Conservation (phyloP, 2,888 invertebrate species). For the Brenthis ino region DNA sequence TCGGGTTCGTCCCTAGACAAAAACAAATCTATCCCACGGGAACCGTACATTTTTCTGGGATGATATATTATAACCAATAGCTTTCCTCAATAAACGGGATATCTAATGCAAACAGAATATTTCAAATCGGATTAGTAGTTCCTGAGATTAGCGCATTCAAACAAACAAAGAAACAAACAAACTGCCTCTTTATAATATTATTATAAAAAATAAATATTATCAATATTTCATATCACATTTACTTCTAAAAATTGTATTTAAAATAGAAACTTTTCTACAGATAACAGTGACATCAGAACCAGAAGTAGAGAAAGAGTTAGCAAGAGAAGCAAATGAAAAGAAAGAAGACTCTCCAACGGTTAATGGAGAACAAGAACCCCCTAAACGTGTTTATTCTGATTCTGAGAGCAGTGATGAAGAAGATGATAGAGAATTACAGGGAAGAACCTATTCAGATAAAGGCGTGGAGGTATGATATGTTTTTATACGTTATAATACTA, state of each 20-base stretch:
- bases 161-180: too few relatives aligned
- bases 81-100: too few relatives aligned
- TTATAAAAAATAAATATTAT: too few relatives aligned
- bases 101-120: too few relatives aligned
- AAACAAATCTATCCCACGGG: too few relatives aligned
- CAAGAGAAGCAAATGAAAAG: conserved; percentile 51
- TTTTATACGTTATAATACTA: neutral
- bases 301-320: conserved; percentile 50
- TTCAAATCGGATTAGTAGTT: too few relatives aligned
- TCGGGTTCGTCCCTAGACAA: too few relatives aligned
- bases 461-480: conserved; percentile 85
- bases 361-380: conserved; percentile 43
- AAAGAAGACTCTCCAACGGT: conserved; percentile 46
- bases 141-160: too few relatives aligned
- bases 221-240: too few relatives aligned
- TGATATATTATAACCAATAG: too few relatives aligned
- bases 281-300: conserved; percentile 75
- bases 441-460: conserved; percentile 88
- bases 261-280: conserved; percentile 44
- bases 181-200: too few relatives aligned
- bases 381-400: conserved; percentile 78
- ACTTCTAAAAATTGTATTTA: neutral
- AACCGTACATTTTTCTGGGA: too few relatives aligned
- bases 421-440: conserved; percentile 89
- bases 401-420: conserved; percentile 87